Evolutionary conservation across 2,888 invertebrate species (phyloP).

Genomic region (Melinaea menophilus): DNA sequence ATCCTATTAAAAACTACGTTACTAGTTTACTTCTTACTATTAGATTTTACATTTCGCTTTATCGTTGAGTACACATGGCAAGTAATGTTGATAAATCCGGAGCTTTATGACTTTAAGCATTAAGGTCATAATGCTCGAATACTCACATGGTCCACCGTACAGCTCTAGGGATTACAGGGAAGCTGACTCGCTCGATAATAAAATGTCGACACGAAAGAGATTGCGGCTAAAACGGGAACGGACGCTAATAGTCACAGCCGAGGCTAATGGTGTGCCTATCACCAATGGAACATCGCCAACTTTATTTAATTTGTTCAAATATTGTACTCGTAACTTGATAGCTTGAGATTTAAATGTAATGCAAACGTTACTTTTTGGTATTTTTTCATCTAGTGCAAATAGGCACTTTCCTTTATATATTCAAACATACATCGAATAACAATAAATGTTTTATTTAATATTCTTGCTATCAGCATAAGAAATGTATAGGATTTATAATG

Average conservation of each 20-base stretch:
- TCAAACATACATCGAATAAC: no score
- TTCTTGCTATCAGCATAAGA: no score
- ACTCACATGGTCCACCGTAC: slow-evolving; percentile 64
- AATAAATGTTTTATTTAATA: no score
- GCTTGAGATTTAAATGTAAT: slow-evolving; percentile 1
- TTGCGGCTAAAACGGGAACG: slow-evolving; percentile 49
- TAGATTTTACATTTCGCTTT: slow-evolving; percentile 16
- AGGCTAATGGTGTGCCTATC: slow-evolving; percentile 53
- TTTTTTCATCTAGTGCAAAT: no score
- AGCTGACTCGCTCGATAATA: slow-evolving; percentile 70
- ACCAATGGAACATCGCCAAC: slow-evolving; percentile 49
- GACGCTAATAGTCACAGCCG: slow-evolving; percentile 52
- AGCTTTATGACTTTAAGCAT: slow-evolving; percentile 8
- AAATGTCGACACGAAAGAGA: slow-evolving; percentile 72
- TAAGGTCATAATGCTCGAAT: slow-evolving; percentile 14
- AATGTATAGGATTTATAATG: no score
- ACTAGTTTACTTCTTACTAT: slow-evolving; percentile 8
- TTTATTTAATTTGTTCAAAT: slow-evolving; percentile 39
- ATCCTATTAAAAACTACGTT: no score
- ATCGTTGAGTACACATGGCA: slow-evolving; percentile 11
- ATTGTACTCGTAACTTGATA: slow-evolving; percentile 20
- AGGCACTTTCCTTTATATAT: no score
- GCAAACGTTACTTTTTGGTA: neutral
- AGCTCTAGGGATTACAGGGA: slow-evolving; percentile 63
- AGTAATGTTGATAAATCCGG: neutral